Evolutionary conservation across 2,797 vertebrate species (phyloP).

Genomic region (Tauraco hartlaubi): DNA sequence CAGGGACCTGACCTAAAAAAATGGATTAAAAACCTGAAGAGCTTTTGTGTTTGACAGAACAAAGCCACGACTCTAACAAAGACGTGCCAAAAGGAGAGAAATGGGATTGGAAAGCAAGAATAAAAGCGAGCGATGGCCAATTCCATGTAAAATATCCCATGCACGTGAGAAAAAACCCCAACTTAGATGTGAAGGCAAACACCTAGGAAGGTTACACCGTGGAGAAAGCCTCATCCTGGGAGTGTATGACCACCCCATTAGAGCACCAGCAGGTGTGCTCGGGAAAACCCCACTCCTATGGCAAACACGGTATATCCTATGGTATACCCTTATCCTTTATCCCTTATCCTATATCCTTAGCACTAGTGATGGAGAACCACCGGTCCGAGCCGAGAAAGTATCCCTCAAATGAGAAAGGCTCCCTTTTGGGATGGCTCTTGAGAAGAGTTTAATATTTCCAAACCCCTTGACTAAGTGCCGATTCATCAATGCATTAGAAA

Average conservation of each 20-base stretch:
- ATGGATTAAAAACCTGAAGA: neutral
- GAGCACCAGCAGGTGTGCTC: neutral
- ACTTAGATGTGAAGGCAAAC: neutral
- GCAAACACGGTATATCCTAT: neutral
- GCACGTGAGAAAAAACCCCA: neutral
- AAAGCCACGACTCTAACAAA: neutral
- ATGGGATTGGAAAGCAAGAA: neutral
- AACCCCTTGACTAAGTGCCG: conserved; percentile 20
- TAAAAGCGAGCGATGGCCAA: neutral
- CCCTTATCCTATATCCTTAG: neutral
- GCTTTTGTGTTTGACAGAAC: neutral
- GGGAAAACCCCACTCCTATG: accelerated
- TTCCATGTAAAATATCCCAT: neutral
- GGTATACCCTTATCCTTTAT: too few species aligned
- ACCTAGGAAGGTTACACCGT: too few species aligned
- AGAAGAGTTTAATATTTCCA: neutral
- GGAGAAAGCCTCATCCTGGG: neutral
- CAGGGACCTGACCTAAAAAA: neutral
- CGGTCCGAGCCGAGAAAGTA: neutral
- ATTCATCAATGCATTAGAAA: conserved; percentile 66
- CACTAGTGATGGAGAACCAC: neutral
- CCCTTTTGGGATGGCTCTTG: neutral
- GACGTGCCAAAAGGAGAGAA: neutral
- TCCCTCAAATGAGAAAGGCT: neutral
- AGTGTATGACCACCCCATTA: accelerated